These are phyloP conservation scores for Nasonia vitripennis DNA, from an alignment of 1,140 invertebrate genomes.

Conservation along the genomic window DNA sequence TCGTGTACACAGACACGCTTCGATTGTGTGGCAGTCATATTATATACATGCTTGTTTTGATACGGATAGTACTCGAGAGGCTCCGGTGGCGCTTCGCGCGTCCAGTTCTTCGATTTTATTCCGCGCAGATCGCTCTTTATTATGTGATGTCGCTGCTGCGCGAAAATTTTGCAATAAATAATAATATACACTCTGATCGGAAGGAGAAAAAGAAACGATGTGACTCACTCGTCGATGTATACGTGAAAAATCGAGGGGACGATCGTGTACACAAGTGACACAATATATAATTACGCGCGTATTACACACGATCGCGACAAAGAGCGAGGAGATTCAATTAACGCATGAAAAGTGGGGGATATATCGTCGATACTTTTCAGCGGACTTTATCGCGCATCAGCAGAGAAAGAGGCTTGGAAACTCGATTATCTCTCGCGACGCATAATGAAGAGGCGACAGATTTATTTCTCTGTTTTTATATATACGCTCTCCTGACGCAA, in stretches of 20 bases:
- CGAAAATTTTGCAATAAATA: too few species aligned
- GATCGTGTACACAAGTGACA: too few species aligned
- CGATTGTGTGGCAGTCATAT: background rate
- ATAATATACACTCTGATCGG: too few species aligned
- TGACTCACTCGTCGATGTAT: background rate
- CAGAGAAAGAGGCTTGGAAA: background rate
- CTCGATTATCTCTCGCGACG: background rate
- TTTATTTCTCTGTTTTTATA: background rate
- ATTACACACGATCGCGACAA: too few species aligned
- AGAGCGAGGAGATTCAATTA: too few species aligned
- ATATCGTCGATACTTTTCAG: background rate
- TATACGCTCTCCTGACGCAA: background rate
- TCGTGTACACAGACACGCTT: background rate
- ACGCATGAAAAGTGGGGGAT: too few species aligned
- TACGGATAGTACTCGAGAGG: background rate
- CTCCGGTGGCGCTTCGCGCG: background rate
- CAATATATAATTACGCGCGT: too few species aligned
- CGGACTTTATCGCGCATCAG: too few species aligned
- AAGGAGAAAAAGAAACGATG: too few species aligned
- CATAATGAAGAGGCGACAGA: background rate
- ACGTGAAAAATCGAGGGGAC: background rate
- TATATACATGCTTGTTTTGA: background rate
- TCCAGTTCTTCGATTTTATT: too few species aligned
- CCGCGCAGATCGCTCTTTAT: too few species aligned
- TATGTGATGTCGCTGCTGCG: too few species aligned